Conservation (phyloP, 2,797 vertebrate species). For the Danio choprae region DNA sequence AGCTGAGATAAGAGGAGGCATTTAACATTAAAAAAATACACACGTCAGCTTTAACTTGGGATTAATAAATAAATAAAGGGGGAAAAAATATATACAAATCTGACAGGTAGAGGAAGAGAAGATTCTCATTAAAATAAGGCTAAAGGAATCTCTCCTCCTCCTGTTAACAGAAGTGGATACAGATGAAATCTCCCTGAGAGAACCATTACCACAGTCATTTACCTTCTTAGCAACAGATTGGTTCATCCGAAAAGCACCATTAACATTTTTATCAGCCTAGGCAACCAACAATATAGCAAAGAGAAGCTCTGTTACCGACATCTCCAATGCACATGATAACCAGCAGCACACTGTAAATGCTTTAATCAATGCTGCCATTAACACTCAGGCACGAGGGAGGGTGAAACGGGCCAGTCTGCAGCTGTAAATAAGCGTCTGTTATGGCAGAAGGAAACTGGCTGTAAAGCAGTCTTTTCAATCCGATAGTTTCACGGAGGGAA, state of each 20-base stretch:
- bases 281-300: conserved; percentile 1
- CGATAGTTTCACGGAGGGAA: conserved; percentile 31
- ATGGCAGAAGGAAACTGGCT: conserved; percentile 41
- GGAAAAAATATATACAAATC: background rate
- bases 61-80: background rate
- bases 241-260: conserved; percentile 38
- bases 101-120: background rate
- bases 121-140: conserved; percentile 26
- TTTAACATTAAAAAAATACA: background rate
- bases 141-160: conserved; percentile 1
- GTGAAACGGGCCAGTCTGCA: conserved; percentile 35
- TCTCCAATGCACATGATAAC: conserved; percentile 42
- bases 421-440: conserved; percentile 45
- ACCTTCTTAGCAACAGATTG: conserved; percentile 18
- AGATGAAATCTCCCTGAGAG: conserved; percentile 36
- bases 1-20: background rate
- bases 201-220: conserved; percentile 30
- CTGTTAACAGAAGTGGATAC: conserved; percentile 25
- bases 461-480: conserved; percentile 31
- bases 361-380: conserved; percentile 50
- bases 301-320: conserved; percentile 21
- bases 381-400: conserved; percentile 35
- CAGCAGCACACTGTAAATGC: conserved; percentile 33
- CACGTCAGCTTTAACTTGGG: background rate
- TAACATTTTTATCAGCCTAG: conserved; percentile 37